Conservation (phyloP, 2,888 invertebrate species). For the Dascillus cervinus region DNA sequence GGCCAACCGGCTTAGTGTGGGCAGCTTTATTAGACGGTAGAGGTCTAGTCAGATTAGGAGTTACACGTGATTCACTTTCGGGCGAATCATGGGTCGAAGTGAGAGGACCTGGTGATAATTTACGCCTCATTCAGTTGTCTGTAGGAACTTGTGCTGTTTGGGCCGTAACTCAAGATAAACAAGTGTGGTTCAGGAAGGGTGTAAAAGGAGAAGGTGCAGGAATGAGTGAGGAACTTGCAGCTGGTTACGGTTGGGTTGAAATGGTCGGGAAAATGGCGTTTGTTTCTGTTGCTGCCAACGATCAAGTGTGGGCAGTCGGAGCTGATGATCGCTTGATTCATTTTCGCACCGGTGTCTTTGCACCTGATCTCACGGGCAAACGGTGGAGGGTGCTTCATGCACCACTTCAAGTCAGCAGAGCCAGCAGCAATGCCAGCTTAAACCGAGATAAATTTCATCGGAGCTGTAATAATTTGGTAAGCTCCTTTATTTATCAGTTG, state of each 20-base stretch:
- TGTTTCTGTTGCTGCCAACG: constrained; percentile 78
- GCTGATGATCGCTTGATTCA: constrained; percentile 74
- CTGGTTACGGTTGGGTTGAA: constrained; percentile 82
- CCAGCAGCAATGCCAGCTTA: constrained; percentile 69
- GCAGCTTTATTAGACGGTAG: constrained; percentile 77
- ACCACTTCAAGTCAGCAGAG: constrained; percentile 73
- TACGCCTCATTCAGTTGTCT: constrained; percentile 67
- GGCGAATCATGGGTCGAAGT: constrained; percentile 77
- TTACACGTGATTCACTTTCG: constrained; percentile 62
- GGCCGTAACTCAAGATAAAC: constrained; percentile 75
- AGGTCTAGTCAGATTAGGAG: constrained; percentile 72
- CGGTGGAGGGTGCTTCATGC: constrained; percentile 77
- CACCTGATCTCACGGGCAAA: constrained; percentile 74
- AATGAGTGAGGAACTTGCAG: constrained; percentile 65
- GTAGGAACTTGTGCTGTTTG: constrained; percentile 74
- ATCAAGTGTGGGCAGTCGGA: constrained; percentile 81
- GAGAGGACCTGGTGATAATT: constrained; percentile 61
- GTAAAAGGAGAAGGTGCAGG: constrained; percentile 63
- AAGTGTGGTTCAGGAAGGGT: constrained; percentile 81
- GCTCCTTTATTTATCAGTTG: too few species aligned
- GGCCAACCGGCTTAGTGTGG: constrained; percentile 83
- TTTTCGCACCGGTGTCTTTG: constrained; percentile 67
- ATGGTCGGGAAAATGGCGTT: constrained; percentile 79
- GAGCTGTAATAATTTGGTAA: constrained; percentile 58
- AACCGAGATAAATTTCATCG: constrained; percentile 43